Percentiles rank a stretch among this genome's conserved stretches.
phyloP scores from a whole-genome alignment of 2,113 vertebrate genomes.

The Oophaga pumilio region DNA sequence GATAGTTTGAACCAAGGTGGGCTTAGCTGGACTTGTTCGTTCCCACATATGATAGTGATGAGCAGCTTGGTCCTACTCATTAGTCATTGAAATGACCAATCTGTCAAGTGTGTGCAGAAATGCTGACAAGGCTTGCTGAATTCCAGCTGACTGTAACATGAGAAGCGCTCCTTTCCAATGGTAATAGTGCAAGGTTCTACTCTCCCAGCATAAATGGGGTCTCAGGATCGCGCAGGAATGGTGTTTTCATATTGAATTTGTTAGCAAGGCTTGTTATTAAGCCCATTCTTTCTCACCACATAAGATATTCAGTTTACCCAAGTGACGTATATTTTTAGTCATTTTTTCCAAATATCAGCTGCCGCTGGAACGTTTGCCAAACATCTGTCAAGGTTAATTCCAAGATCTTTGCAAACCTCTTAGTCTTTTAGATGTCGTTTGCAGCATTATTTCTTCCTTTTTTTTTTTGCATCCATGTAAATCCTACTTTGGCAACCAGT shows the following conservation, averaged over 20 bases:
- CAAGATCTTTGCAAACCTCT: conserved; percentile 4
- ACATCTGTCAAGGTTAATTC: conserved; percentile 29
- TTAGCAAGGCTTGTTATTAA: conserved; percentile 45
- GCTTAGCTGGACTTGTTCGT: not conserved
- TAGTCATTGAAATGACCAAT: conserved; percentile 48
- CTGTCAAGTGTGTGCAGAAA: conserved; percentile 51
- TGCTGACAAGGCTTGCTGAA: conserved; percentile 27
- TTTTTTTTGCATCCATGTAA: conserved; percentile 7
- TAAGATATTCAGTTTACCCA: conserved; percentile 27
- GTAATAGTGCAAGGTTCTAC: conserved; percentile 22
- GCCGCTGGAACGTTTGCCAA: conserved; percentile 20
- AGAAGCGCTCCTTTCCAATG: conserved; percentile 25
- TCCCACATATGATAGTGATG: conserved; percentile 7
- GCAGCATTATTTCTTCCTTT: conserved; percentile 9
- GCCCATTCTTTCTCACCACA: conserved; percentile 38
- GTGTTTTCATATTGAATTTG: conserved; percentile 48
- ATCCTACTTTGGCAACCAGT: not conserved
- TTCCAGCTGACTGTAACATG: conserved; percentile 32
- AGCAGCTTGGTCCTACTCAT: conserved; percentile 31
- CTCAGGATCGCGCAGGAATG: conserved; percentile 34
- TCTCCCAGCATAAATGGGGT: conserved; percentile 16
- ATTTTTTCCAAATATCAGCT: conserved; percentile 51
- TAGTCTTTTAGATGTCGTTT: conserved; percentile 2
- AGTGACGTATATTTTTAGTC: conserved; percentile 46
- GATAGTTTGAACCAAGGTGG: not conserved